Conservation (phyloP, 2,888 invertebrate species). For the Pilophorus perplexus region DNA sequence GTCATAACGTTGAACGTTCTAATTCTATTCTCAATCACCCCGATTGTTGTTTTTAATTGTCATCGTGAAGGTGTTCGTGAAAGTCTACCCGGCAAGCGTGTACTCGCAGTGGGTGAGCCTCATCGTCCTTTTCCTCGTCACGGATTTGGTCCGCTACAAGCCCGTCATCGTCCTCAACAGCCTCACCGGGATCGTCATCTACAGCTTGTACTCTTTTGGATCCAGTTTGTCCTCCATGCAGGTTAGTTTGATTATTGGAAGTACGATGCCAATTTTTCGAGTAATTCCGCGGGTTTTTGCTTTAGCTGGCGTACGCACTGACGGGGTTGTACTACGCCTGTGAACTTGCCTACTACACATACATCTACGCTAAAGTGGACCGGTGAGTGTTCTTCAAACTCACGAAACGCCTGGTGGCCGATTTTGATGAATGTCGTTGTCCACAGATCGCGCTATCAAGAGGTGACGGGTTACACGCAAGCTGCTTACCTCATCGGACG, state of each 20-base stretch:
- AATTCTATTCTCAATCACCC: no score
- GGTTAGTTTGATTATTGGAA: slow-evolving; percentile 49
- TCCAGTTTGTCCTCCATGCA: slow-evolving; percentile 63
- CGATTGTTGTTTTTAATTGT: no score
- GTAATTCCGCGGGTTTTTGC: no score
- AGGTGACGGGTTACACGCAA: slow-evolving; percentile 82
- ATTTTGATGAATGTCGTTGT: neutral
- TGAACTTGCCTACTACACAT: slow-evolving; percentile 90
- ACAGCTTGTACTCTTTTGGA: slow-evolving; percentile 72
- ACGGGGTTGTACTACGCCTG: slow-evolving; percentile 84
- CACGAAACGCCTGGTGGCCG: no score
- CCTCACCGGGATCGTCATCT: slow-evolving; percentile 70
- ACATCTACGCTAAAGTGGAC: slow-evolving; percentile 84
- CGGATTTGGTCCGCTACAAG: slow-evolving; percentile 77
- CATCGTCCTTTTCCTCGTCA: slow-evolving; percentile 17
- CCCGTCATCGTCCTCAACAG: slow-evolving; percentile 81
- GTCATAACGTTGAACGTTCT: no score
- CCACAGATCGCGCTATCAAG: slow-evolving; percentile 62
- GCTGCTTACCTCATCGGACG: slow-evolving; percentile 79
- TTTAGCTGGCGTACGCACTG: slow-evolving; percentile 59
- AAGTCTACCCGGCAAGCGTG: neutral
- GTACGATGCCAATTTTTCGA: neutral
- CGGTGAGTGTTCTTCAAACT: slow-evolving; percentile 30
- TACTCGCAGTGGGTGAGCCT: slow-evolving; percentile 16
- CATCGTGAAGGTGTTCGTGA: slow-evolving; percentile 10